Base-by-base conservation (phyloP, 2,113 vertebrate genomes). In the Anseranas semipalmata region DNA sequence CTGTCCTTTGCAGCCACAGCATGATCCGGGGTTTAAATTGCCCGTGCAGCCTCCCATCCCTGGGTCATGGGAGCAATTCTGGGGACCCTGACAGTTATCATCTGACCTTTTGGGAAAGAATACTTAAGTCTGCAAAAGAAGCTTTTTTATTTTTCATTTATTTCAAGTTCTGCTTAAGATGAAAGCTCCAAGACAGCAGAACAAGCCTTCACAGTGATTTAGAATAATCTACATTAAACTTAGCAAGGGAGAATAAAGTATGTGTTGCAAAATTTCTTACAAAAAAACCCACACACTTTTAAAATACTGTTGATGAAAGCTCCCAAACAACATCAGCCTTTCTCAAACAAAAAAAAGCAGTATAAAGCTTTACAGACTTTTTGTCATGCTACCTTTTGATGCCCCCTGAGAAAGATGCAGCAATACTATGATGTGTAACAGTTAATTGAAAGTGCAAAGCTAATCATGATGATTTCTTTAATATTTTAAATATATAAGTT, bases 51-150 rank as follows among this genome's bases (percentile, higher is more conserved):
- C 53, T 66, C 52, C 43, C 39, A 75, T 66, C 20, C 28, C 52
- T 9, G 27, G 18, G 35, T 73, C 82, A 63, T 8, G 28, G 50
- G 72, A 73, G 52, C 2, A 1, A 39, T 37, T 41, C 59, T 0
- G 0, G 50, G 55, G 30, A 41, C 24, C 14, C 16, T 0, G 0
- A 10, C 12, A 70, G 32, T 25, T 1, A 0, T 50, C 93, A 90
- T 1, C 59, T 90, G 83, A 90, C 55, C 83, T 68, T 6, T 37
- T 27, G 46, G 53, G 20, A 90, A 53, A 68, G 10, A 83, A 25
- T 6, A 56, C 5, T 56, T 33, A 24, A 85, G 25, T 2, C 32
- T 68, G 32, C 21, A 71, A 77, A 19, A 80, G 25, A 84, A 88
- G 74, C 27, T 65, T 72, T 22, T 22, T 6, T 7, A 37, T 20